Base-by-base conservation (phyloP, 1,140 invertebrate genomes). In the Belonocnema kinseyi region DNA sequence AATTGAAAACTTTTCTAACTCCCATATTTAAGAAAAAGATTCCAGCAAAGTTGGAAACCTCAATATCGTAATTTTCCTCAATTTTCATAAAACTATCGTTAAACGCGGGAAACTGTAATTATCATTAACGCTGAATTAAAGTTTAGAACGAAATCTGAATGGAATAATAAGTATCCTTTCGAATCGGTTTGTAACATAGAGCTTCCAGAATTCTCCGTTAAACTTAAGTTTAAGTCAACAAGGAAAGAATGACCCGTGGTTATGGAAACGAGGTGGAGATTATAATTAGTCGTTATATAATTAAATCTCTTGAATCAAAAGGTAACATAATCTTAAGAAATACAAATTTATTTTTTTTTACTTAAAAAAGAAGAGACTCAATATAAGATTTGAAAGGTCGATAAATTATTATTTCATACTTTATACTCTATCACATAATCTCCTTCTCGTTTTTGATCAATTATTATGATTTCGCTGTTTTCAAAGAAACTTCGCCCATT, bases 111-210 rank as follows among this genome's bases (percentile, higher is more conserved):
- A 66, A 66, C 21, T 66, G 61, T 66, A 46, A 66, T 66, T 40
- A 66, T 66, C 61, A 66, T 66, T 66, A 66, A 66, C 61, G 61
- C 26, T 46, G 21, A 66, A 66, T 66, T 40, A 66, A 66, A 66
- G 26, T 66, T 66, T 4, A 40, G 61, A 66, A 66, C 26, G 33
- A 40, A 66, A 66, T 66, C 61, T 46, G 61, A 66, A 40, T 33
- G 26, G 58, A 61, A 61, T 61, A 66, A 66, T 66, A 66, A 66
- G 61, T n/a, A 54, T 40, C 33, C 40, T 33, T 21, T 40, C 13
- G 6, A 21, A 33, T 66, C 58, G 26, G 40, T 66, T 66, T 66
- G 26, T 33, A 66, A 66, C 40, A 46, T 40, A 66, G 40, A 66
- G 14, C 16, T 40, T n/a, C 1, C 53, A 17, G 53, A 54, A 54